phyloP scores from a whole-genome alignment of 2,797 vertebrate genomes.

The Micrastur ruficollis region DNA sequence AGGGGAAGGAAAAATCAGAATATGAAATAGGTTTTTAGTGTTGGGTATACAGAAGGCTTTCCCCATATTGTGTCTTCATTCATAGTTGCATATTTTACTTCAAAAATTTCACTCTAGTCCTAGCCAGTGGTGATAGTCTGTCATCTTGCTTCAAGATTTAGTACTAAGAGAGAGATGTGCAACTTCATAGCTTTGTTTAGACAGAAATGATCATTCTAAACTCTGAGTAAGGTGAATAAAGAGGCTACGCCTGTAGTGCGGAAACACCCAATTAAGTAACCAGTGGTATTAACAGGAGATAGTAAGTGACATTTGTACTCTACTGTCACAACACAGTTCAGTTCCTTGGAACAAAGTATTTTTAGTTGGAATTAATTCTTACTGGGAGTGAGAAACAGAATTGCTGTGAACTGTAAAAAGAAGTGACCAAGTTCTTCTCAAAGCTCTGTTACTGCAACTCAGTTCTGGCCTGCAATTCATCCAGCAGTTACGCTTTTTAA shows the following conservation, averaged over 20 bases:
- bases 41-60: slow-evolving; percentile 21
- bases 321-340: background rate
- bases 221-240: background rate
- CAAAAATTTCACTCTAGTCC: background rate
- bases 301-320: background rate
- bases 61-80: background rate
- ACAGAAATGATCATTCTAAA: background rate
- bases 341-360: background rate
- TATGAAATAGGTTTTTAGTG: slow-evolving; percentile 5
- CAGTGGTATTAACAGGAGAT: background rate
- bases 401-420: background rate
- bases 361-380: background rate
- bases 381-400: background rate
- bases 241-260: background rate
- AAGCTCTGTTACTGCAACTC: background rate
- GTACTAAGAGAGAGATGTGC: background rate
- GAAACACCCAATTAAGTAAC: background rate
- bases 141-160: slow-evolving; percentile 5
- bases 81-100: background rate
- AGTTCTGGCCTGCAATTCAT: background rate
- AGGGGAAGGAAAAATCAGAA: background rate
- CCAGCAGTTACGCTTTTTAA: background rate
- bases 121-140: background rate
- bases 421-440: background rate
- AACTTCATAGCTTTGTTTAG: slow-evolving; percentile 18